Base-by-base conservation (phyloP, 2,797 vertebrate genomes). In the Rhinogobio ventralis region DNA sequence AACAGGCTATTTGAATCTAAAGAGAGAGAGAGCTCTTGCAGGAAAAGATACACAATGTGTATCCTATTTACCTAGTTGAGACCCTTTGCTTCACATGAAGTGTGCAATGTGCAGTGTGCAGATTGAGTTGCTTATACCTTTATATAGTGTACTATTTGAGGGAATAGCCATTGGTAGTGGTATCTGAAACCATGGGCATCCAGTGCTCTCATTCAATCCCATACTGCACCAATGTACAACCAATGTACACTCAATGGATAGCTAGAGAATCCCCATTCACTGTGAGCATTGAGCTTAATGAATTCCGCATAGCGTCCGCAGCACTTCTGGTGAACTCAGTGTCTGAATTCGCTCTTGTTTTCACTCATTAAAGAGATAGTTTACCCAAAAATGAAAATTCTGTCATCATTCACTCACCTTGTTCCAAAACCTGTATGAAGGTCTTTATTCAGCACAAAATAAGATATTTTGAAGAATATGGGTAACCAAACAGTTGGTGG, bases 1-100 rank as follows among this genome's bases (percentile, higher is more conserved):
- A 17, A 8, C 28, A 72, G 75, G 68, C 78, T 82, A 77, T 69
- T 71, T 71, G 42, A 14, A 62, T 66, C 1, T 33, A 53, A 51
- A 17, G 1, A 36, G 17, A 25, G 62, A 66, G 25, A 46, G 39
- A 49, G 3, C 15, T 30, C 25, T 51, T 10, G 28, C 17, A 30
- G 45, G 45, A 25, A 17, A 51, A 30, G 15, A 33, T 36, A 53
- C 10, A 53, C 72, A 53, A 8, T 53, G 23, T 55, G 7, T 28
- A 64, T 64, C 17, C n/a, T 64, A 30, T 46, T 64, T 57, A 62
- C 10, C 57, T 46, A 9, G 51, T 42, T 10, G n/a, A 78, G 55
- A 14, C 39, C 25, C n/a, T 30, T 72, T 79, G 25, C 57, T 78
- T 20, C 30, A 67, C 55, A 45, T 19, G 49, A 51, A 20, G 4